Evolutionary conservation across 30 jellyfish, hydroid and myxozoan species (phyloP).

Genomic region (Turritopsis rubra): DNA sequence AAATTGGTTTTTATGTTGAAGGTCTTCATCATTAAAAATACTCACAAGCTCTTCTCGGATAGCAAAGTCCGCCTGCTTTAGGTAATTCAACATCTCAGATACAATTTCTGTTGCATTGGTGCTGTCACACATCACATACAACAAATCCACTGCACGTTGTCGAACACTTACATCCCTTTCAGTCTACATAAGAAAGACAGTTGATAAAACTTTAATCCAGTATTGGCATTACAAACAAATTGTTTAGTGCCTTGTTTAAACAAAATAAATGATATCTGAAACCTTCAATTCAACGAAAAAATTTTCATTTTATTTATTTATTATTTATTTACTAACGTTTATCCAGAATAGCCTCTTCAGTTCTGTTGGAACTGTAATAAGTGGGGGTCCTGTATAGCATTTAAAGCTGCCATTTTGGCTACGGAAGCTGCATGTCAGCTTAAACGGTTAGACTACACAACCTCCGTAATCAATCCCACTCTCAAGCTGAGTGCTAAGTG

Average conservation of each 20-base stretch:
- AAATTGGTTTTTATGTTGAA: too few species aligned
- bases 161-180: slow-evolving; percentile 93
- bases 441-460: too few species aligned
- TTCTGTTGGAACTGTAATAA: too few species aligned
- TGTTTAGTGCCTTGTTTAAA: background rate
- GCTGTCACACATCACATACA: slow-evolving; percentile 88
- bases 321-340: too few species aligned
- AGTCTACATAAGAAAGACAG: slow-evolving; percentile 26
- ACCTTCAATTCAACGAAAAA: too few species aligned
- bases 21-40: background rate
- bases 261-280: background rate
- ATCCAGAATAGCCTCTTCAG: too few species aligned
- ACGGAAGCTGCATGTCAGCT: too few species aligned
- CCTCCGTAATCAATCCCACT: too few species aligned
- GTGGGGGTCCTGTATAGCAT: too few species aligned
- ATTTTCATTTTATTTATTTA: too few species aligned
- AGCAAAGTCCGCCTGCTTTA: slow-evolving; percentile 81
- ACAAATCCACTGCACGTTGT: slow-evolving; percentile 85
- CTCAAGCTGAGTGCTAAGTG: too few species aligned
- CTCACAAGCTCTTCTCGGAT: slow-evolving; percentile 84
- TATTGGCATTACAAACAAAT: background rate
- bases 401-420: too few species aligned
- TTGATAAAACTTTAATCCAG: background rate
- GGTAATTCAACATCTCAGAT: slow-evolving; percentile 79
- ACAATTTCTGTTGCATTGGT: slow-evolving; percentile 80